Conservation (phyloP, 2,113 vertebrate genomes). For the Muscicapa adusta region DNA sequence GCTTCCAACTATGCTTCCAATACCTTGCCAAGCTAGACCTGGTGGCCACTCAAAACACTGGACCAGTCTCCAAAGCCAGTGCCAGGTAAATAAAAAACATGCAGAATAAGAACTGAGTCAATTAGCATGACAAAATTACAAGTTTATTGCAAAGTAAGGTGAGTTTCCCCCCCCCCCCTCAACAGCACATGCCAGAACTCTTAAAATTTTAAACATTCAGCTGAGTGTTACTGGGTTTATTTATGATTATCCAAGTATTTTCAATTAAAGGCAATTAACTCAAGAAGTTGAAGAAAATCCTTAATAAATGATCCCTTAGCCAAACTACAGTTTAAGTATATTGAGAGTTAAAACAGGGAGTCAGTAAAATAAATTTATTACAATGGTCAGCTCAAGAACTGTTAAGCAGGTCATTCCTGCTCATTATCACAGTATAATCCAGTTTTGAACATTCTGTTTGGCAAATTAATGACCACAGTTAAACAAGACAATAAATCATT, state of each 20-base stretch:
- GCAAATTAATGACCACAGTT: not conserved
- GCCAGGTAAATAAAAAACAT: not conserved
- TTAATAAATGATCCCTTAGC: not conserved
- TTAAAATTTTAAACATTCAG: not conserved
- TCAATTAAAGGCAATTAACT: not conserved
- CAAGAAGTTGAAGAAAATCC: not conserved
- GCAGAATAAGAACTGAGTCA: not conserved
- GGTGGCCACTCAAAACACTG: not conserved
- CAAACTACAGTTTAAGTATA: not conserved
- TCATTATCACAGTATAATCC: not conserved
- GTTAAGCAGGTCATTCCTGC: not conserved
- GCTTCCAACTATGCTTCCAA: not conserved
- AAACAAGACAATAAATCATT: constrained; percentile 12
- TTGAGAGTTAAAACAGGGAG: not conserved
- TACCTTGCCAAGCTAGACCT: not conserved
- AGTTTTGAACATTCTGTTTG: not conserved
- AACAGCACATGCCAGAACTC: not conserved
- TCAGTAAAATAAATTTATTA: not conserved
- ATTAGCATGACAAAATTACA: constrained; percentile 22
- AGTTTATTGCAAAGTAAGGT: constrained; percentile 21
- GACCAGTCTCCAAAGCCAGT: not conserved
- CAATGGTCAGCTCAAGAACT: not conserved
- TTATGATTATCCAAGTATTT: not conserved
- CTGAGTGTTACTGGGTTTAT: not conserved
- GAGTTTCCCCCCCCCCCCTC: not conserved